phyloP scores from a whole-genome alignment of 2,797 vertebrate genomes.

The Lagocephalus sceleratus region DNA sequence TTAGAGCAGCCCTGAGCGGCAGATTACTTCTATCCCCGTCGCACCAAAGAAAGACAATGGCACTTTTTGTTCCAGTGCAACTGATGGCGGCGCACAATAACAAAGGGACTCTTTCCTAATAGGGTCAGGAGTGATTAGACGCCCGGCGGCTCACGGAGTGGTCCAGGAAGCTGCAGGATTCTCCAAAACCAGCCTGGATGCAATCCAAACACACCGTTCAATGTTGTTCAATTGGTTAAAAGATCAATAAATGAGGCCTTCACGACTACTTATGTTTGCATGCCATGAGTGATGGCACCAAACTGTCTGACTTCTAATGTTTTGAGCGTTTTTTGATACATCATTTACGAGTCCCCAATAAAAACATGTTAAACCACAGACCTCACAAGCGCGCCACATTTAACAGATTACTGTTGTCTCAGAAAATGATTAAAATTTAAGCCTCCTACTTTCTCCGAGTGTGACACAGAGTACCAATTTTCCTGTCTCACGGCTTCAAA shows the following conservation, averaged over 20 bases:
- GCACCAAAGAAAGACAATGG: slow-evolving; percentile 69
- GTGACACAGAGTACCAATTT: background rate
- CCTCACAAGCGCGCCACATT: slow-evolving; percentile 18
- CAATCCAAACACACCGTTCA: slow-evolving; percentile 46
- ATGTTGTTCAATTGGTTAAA: slow-evolving; percentile 14
- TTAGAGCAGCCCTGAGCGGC: slow-evolving; percentile 70
- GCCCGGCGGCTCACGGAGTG: slow-evolving; percentile 30
- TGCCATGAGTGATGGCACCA: slow-evolving; percentile 17
- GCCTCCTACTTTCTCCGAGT: background rate
- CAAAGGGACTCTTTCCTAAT: slow-evolving; percentile 71
- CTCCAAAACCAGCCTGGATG: slow-evolving; percentile 55
- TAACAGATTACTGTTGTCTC: slow-evolving; percentile 2
- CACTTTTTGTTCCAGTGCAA: slow-evolving; percentile 66
- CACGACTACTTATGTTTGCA: slow-evolving; percentile 1
- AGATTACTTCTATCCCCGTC: slow-evolving; percentile 67
- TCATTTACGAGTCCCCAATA: slow-evolving; percentile 44
- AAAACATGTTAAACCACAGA: slow-evolving; percentile 11
- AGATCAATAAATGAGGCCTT: background rate
- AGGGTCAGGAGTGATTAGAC: slow-evolving; percentile 73
- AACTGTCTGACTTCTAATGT: slow-evolving; percentile 37
- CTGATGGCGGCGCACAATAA: slow-evolving; percentile 60
- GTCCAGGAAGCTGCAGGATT: slow-evolving; percentile 35
- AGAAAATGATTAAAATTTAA: background rate
- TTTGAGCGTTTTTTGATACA: slow-evolving; percentile 42
- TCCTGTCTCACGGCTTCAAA: slow-evolving; percentile 15